Conservation (phyloP, 2,797 vertebrate genomes). For the Clarias laeviceps region DNA sequence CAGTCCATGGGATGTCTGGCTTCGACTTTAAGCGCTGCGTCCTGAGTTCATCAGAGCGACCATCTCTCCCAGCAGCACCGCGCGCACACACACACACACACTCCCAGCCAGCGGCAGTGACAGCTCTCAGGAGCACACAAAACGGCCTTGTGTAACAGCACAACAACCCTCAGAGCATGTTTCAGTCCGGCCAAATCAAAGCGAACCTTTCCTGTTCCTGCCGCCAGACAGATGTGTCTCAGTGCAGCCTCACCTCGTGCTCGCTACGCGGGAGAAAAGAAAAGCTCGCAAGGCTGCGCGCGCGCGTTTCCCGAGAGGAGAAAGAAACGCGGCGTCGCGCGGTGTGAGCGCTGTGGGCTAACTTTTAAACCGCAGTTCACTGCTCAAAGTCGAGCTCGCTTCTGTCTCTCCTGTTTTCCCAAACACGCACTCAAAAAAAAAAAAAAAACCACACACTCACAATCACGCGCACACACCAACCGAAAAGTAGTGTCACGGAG, state of each 20-base stretch:
- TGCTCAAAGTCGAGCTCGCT: constrained; percentile 37
- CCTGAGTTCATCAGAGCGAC: constrained; percentile 16
- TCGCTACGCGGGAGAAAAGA: constrained; percentile 32
- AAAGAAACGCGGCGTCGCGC: background rate
- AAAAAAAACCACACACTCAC: background rate
- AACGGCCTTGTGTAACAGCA: background rate
- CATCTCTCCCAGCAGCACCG: constrained; percentile 14
- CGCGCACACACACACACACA: background rate
- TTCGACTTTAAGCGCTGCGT: constrained; percentile 14
- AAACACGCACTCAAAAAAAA: constrained; percentile 9
- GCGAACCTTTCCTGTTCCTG: background rate
- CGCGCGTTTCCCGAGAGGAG: constrained; percentile 19
- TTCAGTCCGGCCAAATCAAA: background rate
- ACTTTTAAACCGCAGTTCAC: constrained; percentile 72
- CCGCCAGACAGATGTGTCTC: background rate
- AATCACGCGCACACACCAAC: background rate
- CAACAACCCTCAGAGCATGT: constrained; percentile 1
- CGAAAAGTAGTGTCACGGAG: constrained; percentile 64
- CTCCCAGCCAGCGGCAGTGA: background rate
- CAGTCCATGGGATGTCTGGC: background rate
- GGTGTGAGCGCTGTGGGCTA: constrained; percentile 24
- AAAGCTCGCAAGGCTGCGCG: constrained; percentile 55
- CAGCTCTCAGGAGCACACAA: constrained; percentile 1
- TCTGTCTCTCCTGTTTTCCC: background rate
- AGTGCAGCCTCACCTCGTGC: constrained; percentile 6